Evolutionary conservation across 2,113 vertebrate species (phyloP).

Genomic region (Scophthalmus maximus): DNA sequence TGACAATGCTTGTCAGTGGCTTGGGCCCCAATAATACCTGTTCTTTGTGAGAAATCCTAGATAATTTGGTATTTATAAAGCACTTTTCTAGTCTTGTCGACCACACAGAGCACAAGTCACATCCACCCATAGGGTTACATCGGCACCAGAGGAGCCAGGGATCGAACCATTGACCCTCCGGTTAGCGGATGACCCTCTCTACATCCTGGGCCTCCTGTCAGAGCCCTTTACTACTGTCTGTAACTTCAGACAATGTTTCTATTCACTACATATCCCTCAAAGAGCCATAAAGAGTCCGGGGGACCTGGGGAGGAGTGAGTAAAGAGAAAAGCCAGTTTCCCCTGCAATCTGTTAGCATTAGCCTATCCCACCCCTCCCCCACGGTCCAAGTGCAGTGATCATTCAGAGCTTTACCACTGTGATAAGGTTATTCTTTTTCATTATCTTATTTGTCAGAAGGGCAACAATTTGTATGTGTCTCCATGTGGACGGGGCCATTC

Average conservation of each 20-base stretch:
- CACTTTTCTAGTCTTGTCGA: too few species aligned
- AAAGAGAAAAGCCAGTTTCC: conserved; percentile 24
- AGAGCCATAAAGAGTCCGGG: conserved; percentile 19
- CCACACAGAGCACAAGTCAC: too few species aligned
- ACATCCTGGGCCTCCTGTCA: too few species aligned
- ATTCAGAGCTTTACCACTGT: conserved; percentile 47
- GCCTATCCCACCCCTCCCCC: conserved; percentile 1
- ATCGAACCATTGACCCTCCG: too few species aligned
- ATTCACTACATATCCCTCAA: conserved; percentile 29
- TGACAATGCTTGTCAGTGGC: too few species aligned
- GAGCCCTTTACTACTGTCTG: too few species aligned
- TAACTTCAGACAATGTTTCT: conserved; percentile 59
- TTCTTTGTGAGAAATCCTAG: too few species aligned
- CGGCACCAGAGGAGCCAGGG: too few species aligned
- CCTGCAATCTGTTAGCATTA: conserved; percentile 35
- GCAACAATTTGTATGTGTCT: conserved; percentile 47
- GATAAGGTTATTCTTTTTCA: conserved; percentile 55
- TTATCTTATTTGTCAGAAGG: conserved; percentile 60
- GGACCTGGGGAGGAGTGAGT: conserved; percentile 25
- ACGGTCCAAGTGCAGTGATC: conserved; percentile 36
- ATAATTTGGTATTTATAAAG: too few species aligned
- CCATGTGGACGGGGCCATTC: conserved; percentile 27
- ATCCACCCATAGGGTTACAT: too few species aligned
- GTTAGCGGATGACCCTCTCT: too few species aligned
- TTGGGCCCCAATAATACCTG: too few species aligned